A percentile compares a stretch with the other conserved stretches of the same genome.
These are phyloP conservation scores for Onychostoma macrolepis DNA, from an alignment of 2,113 vertebrate species.

Conservation along the genomic window DNA sequence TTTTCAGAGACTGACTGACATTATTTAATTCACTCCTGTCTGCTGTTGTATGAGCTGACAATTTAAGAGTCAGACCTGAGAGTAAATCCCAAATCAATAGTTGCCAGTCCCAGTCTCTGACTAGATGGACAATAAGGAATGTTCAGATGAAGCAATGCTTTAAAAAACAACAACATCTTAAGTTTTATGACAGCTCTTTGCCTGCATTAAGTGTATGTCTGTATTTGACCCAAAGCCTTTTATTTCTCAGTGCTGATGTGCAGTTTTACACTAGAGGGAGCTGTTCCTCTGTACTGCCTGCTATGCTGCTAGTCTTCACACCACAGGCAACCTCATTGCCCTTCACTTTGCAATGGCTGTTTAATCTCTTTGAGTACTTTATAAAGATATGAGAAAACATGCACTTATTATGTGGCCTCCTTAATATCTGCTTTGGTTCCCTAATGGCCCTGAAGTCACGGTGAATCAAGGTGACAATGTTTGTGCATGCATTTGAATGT, in stretches of 20 bases:
- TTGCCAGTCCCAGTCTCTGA: neutral
- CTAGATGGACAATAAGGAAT: neutral
- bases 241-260: neutral
- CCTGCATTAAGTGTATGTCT: neutral
- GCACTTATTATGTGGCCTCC: conserved; percentile 24
- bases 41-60: neutral
- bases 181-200: neutral
- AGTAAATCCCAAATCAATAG: conserved; percentile 6
- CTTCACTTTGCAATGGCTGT: conserved; percentile 32
- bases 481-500: neutral
- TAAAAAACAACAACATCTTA: neutral
- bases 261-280: conserved; percentile 50
- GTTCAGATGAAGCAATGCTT: neutral
- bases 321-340: conserved; percentile 23
- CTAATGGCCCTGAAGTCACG: conserved; percentile 10
- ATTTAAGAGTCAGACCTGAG: neutral
- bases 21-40: neutral
- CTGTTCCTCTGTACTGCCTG: conserved; percentile 36
- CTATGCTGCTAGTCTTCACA: neutral
- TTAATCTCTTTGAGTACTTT: conserved; percentile 39
- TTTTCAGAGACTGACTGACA: neutral
- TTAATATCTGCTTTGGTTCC: conserved; percentile 28
- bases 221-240: neutral
- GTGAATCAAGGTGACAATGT: conserved; percentile 36
- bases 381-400: conserved; percentile 39